Evolutionary conservation across 1,140 invertebrate genomes (phyloP).

Genomic region (Mizuhopecten yessoensis): DNA sequence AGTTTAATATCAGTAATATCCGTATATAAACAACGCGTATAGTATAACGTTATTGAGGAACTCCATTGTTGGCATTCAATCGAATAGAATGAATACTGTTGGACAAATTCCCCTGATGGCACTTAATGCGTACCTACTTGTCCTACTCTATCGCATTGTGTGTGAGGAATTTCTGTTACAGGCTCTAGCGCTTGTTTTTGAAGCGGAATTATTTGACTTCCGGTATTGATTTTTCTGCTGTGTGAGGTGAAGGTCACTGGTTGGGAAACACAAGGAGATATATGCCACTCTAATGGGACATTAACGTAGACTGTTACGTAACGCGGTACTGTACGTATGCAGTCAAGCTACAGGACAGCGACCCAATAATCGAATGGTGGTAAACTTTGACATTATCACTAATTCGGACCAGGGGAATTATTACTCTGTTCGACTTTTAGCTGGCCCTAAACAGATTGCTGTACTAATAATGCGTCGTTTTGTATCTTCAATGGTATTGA

Average conservation of each 20-base stretch:
- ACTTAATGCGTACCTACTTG: not conserved
- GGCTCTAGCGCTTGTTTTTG: not conserved
- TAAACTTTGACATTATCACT: no score
- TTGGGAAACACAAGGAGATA: not conserved
- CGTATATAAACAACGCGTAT: not conserved
- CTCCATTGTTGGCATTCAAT: not conserved
- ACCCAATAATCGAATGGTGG: no score
- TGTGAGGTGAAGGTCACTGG: not conserved
- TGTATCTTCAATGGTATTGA: no score
- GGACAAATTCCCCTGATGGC: conserved; percentile 29
- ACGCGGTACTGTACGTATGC: not conserved
- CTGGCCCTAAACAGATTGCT: no score
- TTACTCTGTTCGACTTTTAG: no score
- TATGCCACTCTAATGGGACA: not conserved
- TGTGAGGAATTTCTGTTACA: not conserved
- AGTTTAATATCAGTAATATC: no score
- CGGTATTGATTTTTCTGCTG: not conserved
- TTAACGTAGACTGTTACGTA: conserved; percentile 2
- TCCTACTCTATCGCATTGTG: not conserved
- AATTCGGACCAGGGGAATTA: no score
- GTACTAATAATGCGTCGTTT: no score
- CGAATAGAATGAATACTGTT: not conserved
- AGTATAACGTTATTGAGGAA: not conserved
- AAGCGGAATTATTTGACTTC: conserved; percentile 20
- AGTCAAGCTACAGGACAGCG: not conserved